Conservation (phyloP, 2,888 invertebrate genomes). For the Cistogaster globosa region DNA sequence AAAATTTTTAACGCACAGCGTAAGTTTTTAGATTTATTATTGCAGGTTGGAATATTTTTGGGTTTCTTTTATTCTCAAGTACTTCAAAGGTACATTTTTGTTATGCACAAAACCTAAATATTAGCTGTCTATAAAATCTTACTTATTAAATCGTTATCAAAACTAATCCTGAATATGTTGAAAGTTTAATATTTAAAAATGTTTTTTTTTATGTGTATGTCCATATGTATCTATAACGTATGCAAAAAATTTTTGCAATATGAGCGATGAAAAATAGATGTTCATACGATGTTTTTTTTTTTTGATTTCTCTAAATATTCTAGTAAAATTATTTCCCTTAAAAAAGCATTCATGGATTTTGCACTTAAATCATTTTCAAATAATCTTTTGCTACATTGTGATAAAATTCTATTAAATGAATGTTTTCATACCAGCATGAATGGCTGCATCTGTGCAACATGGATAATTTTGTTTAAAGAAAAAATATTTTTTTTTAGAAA, state of each 20-base stretch:
- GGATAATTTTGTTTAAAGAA: neutral
- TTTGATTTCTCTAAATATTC: slow-evolving; percentile 37
- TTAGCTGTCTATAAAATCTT: too few relatives aligned
- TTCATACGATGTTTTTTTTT: neutral
- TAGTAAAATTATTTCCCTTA: slow-evolving; percentile 36
- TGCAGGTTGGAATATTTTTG: too few relatives aligned
- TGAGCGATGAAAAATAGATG: slow-evolving; percentile 12
- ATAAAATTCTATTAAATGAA: slow-evolving; percentile 46
- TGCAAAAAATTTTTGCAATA: neutral
- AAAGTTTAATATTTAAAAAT: neutral
- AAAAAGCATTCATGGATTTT: slow-evolving; percentile 41
- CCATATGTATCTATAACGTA: neutral
- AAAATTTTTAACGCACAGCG: too few relatives aligned
- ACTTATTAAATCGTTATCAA: too few relatives aligned
- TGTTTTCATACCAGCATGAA: slow-evolving; percentile 23
- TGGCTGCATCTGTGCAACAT: slow-evolving; percentile 26
- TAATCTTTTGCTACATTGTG: slow-evolving; percentile 16
- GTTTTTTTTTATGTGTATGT: slow-evolving; percentile 28
- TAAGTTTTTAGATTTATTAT: neutral
- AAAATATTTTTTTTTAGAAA: slow-evolving; percentile 2
- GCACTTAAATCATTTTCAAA: slow-evolving; percentile 27
- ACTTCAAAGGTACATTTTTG: too few relatives aligned
- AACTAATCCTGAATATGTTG: too few relatives aligned
- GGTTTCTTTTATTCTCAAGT: too few relatives aligned
- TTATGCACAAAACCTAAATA: too few relatives aligned